Percentiles rank a stretch among this genome's conserved stretches.
Evolutionary conservation across 2,113 vertebrate genomes (phyloP).

Genomic region (Silurus meridionalis): DNA sequence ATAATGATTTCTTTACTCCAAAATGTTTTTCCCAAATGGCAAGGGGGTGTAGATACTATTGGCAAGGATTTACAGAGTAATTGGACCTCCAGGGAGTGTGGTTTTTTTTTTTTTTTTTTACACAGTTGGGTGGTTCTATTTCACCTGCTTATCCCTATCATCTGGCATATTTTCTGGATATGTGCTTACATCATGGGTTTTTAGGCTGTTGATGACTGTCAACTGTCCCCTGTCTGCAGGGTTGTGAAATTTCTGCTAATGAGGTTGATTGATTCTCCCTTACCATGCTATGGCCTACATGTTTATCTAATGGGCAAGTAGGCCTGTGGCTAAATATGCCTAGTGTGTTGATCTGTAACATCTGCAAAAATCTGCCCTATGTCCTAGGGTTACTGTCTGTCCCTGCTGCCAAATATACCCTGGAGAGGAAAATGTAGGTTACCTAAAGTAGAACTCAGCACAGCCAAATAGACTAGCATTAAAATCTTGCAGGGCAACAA

Average conservation of each 20-base stretch:
- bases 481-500: no score
- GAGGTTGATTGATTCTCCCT: not conserved
- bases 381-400: not conserved
- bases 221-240: not conserved
- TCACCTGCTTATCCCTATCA: not conserved
- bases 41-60: constrained; percentile 18
- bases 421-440: not conserved
- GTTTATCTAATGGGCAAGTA: not conserved
- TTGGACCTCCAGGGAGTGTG: not conserved
- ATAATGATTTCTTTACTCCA: constrained; percentile 28
- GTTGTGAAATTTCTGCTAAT: not conserved
- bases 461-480: not conserved
- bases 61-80: not conserved
- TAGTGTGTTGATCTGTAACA: not conserved
- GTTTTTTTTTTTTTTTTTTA: not conserved
- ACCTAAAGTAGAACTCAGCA: not conserved
- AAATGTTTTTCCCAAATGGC: constrained; percentile 20
- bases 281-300: not conserved
- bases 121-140: not conserved
- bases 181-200: no score
- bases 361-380: not conserved
- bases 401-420: constrained; percentile 1
- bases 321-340: not conserved
- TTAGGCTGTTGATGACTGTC: not conserved
- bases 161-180: not conserved